These are phyloP conservation scores for Spongilla lacustris DNA, from an alignment of 37 sponge, comb jelly and placozoan genomes.

Conservation along the genomic window DNA sequence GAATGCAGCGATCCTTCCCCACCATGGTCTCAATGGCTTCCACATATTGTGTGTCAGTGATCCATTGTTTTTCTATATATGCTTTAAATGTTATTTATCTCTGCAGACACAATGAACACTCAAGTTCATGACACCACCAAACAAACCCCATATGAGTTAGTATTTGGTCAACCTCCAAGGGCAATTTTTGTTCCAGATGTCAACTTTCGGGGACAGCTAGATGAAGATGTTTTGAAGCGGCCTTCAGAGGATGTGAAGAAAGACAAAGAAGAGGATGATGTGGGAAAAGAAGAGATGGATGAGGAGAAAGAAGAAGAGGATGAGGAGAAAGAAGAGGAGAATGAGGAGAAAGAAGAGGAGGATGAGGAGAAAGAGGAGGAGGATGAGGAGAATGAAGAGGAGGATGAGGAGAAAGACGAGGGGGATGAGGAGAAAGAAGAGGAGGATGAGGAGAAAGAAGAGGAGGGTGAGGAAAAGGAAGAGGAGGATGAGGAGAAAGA, in stretches of 20 bases:
- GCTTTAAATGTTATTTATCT: background rate
- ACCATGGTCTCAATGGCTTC: constrained; percentile 25
- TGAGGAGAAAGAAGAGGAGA: background rate
- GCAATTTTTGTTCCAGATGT: constrained; percentile 40
- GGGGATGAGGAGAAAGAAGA: background rate
- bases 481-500: background rate
- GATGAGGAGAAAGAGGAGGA: background rate
- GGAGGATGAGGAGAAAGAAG: background rate
- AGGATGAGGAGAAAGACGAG: background rate
- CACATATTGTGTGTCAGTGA: constrained; percentile 47
- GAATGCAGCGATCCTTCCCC: background rate
- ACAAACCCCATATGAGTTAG: constrained; percentile 54
- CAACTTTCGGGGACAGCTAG: constrained; percentile 12
- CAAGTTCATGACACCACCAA: too few species aligned
- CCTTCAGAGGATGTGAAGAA: background rate
- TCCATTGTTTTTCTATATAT: too few species aligned
- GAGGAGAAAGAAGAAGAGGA: background rate
- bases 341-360: constrained; percentile 12
- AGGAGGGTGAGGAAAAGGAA: background rate
- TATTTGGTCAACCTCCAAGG: constrained; percentile 49
- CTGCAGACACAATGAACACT: constrained; percentile 47
- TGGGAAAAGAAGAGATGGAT: background rate
- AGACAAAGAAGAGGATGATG: background rate
- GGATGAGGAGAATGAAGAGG: background rate
- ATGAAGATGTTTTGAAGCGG: constrained; percentile 38